A percentile compares a stretch with the other conserved stretches of the same genome.
phyloP scores from a whole-genome alignment of 2,113 vertebrate genomes.

The Craseonycteris thonglongyai region DNA sequence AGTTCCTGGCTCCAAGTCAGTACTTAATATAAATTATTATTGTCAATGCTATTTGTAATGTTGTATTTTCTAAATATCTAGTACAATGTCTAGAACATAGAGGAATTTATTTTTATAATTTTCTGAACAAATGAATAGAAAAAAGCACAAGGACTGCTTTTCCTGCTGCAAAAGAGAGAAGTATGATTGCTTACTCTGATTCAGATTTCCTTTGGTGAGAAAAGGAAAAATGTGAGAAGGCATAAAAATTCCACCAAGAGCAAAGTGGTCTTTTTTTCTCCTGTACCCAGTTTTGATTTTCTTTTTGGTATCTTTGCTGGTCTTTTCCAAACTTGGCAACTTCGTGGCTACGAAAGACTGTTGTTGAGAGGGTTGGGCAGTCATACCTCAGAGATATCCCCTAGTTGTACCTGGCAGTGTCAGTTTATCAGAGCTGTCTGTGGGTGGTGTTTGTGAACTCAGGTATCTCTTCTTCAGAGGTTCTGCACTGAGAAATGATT shows the following conservation, averaged over 20 bases:
- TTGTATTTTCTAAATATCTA: neutral
- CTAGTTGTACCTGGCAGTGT: constrained; percentile 53
- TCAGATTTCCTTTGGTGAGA: neutral
- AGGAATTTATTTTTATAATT: neutral
- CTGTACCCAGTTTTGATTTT: neutral
- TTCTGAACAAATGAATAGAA: neutral
- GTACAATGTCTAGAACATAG: neutral
- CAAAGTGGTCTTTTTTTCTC: neutral
- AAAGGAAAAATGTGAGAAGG: neutral
- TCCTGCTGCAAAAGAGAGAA: neutral
- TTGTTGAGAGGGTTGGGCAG: constrained; percentile 29
- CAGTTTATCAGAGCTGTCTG: constrained; percentile 35
- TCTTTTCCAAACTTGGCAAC: constrained; percentile 52
- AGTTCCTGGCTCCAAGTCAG: neutral
- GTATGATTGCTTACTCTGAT: neutral
- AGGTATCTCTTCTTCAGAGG: constrained; percentile 54
- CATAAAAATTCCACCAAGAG: neutral
- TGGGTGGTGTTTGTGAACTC: constrained; percentile 43
- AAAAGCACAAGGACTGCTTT: neutral
- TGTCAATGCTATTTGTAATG: neutral
- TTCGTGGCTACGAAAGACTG: constrained; percentile 9
- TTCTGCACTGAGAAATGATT: constrained; percentile 7
- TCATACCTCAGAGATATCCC: constrained; percentile 10
- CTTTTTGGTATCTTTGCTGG: constrained; percentile 9
- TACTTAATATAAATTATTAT: neutral